phyloP scores from a whole-genome alignment of 1,140 invertebrate genomes.

The Drosophila simulans region DNA sequence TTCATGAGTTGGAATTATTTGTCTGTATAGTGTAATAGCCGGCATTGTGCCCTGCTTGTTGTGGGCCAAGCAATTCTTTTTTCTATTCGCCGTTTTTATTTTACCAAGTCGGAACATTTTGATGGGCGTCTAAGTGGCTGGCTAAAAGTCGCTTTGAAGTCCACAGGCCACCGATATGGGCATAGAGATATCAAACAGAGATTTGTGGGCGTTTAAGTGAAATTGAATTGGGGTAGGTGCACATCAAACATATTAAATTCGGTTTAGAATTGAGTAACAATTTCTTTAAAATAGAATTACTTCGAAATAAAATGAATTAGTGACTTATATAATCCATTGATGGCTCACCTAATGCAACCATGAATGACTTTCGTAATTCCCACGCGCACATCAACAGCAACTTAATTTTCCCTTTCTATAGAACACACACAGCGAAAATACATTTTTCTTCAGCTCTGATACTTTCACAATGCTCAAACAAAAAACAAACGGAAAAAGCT shows the following conservation, averaged over 20 bases:
- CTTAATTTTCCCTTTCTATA: slow-evolving; percentile 45
- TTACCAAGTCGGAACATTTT: slow-evolving; percentile 25
- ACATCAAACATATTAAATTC: not conserved
- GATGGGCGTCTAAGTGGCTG: slow-evolving; percentile 57
- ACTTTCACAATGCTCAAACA: slow-evolving; percentile 53
- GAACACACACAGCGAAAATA: slow-evolving; percentile 55
- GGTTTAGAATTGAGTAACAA: not conserved
- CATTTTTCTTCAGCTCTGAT: slow-evolving; percentile 33
- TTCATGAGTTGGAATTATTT: slow-evolving; percentile 73
- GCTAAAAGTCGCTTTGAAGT: slow-evolving; percentile 44
- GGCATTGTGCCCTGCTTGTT: slow-evolving; percentile 37
- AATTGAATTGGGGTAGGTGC: slow-evolving; percentile 56
- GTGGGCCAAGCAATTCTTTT: slow-evolving; percentile 39
- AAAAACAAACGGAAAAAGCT: slow-evolving; percentile 16
- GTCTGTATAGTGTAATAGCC: slow-evolving; percentile 47
- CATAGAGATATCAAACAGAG: slow-evolving; percentile 7
- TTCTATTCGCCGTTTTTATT: slow-evolving; percentile 23
- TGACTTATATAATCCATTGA: slow-evolving; percentile 14
- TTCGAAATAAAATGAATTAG: not conserved
- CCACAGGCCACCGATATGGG: slow-evolving; percentile 11
- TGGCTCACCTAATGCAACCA: slow-evolving; percentile 24
- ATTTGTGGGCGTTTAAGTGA: slow-evolving; percentile 49
- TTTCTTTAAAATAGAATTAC: too few species aligned
- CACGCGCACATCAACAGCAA: slow-evolving; percentile 24
- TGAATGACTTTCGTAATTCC: slow-evolving; percentile 61